Evolutionary conservation across 2,797 vertebrate genomes (phyloP).

Genomic region (Fringilla coelebs): DNA sequence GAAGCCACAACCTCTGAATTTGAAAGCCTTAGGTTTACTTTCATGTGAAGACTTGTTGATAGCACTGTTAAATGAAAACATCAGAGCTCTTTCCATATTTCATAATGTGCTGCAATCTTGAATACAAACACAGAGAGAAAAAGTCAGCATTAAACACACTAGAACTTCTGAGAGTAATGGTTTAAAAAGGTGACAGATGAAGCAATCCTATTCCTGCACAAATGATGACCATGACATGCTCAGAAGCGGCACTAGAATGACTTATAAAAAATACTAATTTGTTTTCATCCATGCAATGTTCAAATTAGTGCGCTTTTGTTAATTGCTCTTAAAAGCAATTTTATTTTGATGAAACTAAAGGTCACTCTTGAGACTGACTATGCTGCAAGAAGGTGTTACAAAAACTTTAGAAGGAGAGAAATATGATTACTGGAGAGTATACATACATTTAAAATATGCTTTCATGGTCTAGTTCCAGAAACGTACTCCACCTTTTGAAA

Average conservation of each 20-base stretch:
- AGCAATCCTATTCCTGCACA: neutral
- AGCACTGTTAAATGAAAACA: neutral
- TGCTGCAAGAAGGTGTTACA: neutral
- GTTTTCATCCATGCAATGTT: neutral
- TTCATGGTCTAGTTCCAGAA: neutral
- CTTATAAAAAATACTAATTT: neutral
- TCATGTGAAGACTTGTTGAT: constrained; percentile 4
- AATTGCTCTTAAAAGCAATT: neutral
- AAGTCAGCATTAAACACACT: neutral
- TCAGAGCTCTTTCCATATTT: neutral
- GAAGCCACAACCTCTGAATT: constrained; percentile 1
- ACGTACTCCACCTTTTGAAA: neutral
- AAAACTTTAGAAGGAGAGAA: neutral
- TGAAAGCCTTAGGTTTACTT: constrained; percentile 6
- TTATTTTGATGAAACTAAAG: neutral
- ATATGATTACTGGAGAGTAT: neutral
- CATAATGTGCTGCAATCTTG: neutral
- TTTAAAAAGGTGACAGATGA: neutral
- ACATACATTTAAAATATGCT: neutral
- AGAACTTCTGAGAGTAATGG: neutral
- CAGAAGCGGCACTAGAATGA: neutral
- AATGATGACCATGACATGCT: neutral
- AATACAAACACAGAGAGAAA: neutral
- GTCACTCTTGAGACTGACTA: neutral
- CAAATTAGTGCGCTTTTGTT: accelerated